Evolutionary conservation across 2,888 invertebrate genomes (phyloP).

Genomic region (Phasia obesa): DNA sequence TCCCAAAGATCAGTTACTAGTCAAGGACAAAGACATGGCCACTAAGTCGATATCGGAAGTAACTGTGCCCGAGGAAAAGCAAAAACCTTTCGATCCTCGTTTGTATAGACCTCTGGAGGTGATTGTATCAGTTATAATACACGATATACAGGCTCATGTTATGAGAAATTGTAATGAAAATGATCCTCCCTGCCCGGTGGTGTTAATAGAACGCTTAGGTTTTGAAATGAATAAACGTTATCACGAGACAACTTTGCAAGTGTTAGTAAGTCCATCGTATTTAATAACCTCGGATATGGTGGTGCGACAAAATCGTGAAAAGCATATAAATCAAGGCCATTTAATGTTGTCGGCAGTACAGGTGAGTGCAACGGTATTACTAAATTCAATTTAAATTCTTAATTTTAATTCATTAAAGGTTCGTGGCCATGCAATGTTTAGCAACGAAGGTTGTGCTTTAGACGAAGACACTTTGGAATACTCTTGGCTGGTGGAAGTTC

Average conservation of each 20-base stretch:
- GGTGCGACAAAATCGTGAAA: conserved; percentile 87
- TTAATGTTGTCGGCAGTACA: conserved; percentile 92
- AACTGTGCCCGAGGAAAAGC: conserved; percentile 85
- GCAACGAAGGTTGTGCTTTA: conserved; percentile 93
- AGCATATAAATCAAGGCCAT: conserved; percentile 92
- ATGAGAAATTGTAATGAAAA: conserved; percentile 91
- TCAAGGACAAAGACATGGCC: conserved; percentile 79
- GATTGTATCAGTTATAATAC: conserved; percentile 95
- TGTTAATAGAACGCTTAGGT: conserved; percentile 94
- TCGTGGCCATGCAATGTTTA: conserved; percentile 98
- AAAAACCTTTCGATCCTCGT: conserved; percentile 91
- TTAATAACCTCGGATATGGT: conserved; percentile 90
- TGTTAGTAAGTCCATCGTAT: conserved; percentile 94
- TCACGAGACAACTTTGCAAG: conserved; percentile 94
- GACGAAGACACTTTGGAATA: conserved; percentile 98
- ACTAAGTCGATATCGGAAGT: conserved; percentile 82
- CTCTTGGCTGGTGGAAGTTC: conserved; percentile 97
- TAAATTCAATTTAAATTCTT: neutral
- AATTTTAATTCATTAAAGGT: conserved; percentile 83
- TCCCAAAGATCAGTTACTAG: conserved; percentile 79
- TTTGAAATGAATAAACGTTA: conserved; percentile 99
- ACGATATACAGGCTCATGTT: conserved; percentile 97
- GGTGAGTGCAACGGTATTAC: conserved; percentile 81
- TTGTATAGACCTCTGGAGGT: conserved; percentile 95
- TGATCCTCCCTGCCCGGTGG: conserved; percentile 95